These are phyloP conservation scores for Zoanthus gigantus DNA, from an alignment of 92 coral and sea anemone species.

Conservation along the genomic window DNA sequence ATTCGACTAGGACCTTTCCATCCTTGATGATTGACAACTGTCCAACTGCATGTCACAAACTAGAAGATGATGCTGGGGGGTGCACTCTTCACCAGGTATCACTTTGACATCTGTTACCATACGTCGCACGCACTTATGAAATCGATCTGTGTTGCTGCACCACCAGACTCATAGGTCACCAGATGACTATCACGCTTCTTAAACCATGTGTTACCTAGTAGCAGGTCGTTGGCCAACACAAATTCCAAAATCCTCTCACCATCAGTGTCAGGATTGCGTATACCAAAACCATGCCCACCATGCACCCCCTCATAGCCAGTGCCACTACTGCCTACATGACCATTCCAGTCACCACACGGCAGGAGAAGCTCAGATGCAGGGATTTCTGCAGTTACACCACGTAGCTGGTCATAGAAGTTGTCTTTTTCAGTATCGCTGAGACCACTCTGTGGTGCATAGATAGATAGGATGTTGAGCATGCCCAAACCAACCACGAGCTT, in stretches of 20 bases:
- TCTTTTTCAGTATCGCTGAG: constrained; percentile 42
- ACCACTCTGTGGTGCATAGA: constrained; percentile 54
- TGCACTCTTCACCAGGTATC: constrained; percentile 43
- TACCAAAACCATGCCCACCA: too few relatives aligned
- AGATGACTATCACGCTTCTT: constrained; percentile 41
- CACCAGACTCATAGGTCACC: constrained; percentile 29
- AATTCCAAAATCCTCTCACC: constrained; percentile 50
- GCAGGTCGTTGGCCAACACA: constrained; percentile 4
- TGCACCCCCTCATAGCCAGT: too few relatives aligned
- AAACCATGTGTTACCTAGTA: constrained; percentile 46
- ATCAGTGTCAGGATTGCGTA: too few relatives aligned
- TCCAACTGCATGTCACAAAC: neutral
- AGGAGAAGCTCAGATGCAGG: constrained; percentile 27
- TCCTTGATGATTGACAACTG: too few relatives aligned
- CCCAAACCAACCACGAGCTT: constrained; percentile 34
- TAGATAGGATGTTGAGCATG: constrained; percentile 29
- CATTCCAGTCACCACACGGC: too few relatives aligned
- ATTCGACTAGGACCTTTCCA: too few relatives aligned
- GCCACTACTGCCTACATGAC: too few relatives aligned
- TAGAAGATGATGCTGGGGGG: constrained; percentile 35
- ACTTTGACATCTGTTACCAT: neutral
- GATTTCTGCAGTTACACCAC: constrained; percentile 33
- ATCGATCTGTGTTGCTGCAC: neutral
- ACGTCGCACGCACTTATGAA: neutral
- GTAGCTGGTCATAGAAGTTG: constrained; percentile 24